These are phyloP conservation scores for Esox niger DNA, from an alignment of 2,113 vertebrate species.

Conservation along the genomic window DNA sequence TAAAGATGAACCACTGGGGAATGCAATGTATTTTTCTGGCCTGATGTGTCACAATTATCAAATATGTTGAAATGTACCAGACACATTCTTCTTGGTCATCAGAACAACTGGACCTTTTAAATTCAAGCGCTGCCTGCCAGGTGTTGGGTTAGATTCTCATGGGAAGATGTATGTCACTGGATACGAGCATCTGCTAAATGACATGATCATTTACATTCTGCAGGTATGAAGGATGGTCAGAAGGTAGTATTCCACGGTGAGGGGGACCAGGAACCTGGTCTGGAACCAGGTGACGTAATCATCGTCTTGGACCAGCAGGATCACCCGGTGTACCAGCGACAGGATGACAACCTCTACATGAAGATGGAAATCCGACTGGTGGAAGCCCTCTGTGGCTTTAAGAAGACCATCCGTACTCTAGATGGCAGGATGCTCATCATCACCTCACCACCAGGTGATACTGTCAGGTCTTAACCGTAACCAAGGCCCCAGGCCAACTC, in stretches of 20 bases:
- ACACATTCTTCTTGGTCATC: no score
- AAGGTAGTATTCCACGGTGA: constrained; percentile 93
- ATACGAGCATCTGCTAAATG: no score
- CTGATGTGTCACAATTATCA: no score
- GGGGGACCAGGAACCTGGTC: constrained; percentile 94
- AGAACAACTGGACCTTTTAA: no score
- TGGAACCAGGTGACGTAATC: constrained; percentile 92
- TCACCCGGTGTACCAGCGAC: constrained; percentile 82
- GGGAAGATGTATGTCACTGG: no score
- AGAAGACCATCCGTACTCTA: constrained; percentile 81
- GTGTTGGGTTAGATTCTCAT: no score
- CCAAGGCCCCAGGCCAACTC: no score
- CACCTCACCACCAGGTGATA: constrained; percentile 78
- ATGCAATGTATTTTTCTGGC: no score
- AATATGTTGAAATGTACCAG: no score
- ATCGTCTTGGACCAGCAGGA: constrained; percentile 93
- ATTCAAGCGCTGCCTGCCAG: no score
- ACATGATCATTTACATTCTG: background rate
- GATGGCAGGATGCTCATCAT: constrained; percentile 85
- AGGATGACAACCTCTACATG: constrained; percentile 81
- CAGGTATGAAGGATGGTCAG: constrained; percentile 96
- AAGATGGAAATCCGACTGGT: constrained; percentile 89
- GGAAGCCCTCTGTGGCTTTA: constrained; percentile 92
- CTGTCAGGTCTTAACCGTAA: no score
- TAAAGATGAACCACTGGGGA: no score